Percentiles rank a stretch among this genome's conserved stretches.
phyloP scores from a whole-genome alignment of 2,888 invertebrate genomes.

The Strigamia transsilvanica region DNA sequence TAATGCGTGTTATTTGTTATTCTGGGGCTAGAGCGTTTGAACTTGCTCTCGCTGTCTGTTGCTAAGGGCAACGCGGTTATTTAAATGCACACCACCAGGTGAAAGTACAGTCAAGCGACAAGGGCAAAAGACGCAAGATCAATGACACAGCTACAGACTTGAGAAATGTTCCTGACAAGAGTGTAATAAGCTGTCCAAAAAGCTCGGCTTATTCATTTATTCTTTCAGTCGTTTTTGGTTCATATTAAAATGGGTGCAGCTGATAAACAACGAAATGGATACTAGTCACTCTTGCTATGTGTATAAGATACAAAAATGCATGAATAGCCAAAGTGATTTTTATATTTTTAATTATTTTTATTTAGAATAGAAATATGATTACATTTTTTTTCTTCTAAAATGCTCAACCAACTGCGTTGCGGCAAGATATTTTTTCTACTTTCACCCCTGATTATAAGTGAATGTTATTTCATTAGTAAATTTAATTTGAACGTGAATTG shows the following conservation, averaged over 20 bases:
- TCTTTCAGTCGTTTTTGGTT: background rate
- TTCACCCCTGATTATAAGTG: too few species aligned
- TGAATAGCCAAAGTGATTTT: too few species aligned
- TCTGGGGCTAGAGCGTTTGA: conserved; percentile 22
- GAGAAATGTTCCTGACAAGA: conserved; percentile 23
- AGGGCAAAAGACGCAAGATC: conserved; percentile 39
- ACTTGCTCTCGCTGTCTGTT: conserved; percentile 31
- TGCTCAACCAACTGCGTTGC: too few species aligned
- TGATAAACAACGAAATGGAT: background rate
- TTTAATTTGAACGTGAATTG: too few species aligned
- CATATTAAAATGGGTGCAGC: background rate
- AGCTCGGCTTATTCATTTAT: conserved; percentile 27
- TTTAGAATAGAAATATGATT: too few species aligned
- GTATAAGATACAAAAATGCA: too few species aligned
- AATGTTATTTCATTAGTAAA: too few species aligned
- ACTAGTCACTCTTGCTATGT: background rate
- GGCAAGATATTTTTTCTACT: too few species aligned
- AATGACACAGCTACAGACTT: background rate
- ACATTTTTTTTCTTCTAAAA: too few species aligned
- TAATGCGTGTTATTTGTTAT: conserved; percentile 36
- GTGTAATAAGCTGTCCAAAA: conserved; percentile 45
- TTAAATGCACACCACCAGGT: conserved; percentile 47
- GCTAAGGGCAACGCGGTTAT: conserved; percentile 12
- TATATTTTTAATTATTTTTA: too few species aligned
- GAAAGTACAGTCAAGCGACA: conserved; percentile 23